Conservation (phyloP, 2,888 invertebrate genomes). For the Linhomoeus sp. region DNA sequence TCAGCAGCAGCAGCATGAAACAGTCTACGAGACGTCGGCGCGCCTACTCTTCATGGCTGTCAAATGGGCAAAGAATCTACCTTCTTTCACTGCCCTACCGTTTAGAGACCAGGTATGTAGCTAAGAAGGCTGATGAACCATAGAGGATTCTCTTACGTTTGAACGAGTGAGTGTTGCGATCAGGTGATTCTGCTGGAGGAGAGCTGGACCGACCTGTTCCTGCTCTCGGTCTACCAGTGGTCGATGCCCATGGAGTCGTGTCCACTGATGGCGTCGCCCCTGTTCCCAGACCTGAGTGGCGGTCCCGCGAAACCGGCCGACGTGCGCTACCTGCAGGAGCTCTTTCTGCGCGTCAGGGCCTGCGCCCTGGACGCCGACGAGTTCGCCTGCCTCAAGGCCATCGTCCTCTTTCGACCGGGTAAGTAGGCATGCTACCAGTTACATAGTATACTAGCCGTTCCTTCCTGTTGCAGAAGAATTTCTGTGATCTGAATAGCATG, state of each 20-base stretch:
- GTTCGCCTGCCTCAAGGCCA: slow-evolving; percentile 92
- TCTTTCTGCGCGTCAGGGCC: slow-evolving; percentile 62
- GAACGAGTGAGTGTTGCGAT: slow-evolving; percentile 6
- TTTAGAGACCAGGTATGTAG: slow-evolving; percentile 70
- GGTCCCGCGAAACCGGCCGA: slow-evolving; percentile 42
- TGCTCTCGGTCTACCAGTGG: slow-evolving; percentile 73
- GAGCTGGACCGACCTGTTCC: slow-evolving; percentile 75
- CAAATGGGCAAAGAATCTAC: slow-evolving; percentile 92
- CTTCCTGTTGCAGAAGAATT: too few relatives aligned
- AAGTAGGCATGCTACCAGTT: slow-evolving; percentile 71
- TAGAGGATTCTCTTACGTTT: too few relatives aligned
- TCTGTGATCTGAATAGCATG: too few relatives aligned
- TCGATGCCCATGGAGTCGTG: slow-evolving; percentile 57
- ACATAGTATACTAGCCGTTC: too few relatives aligned
- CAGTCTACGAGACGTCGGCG: slow-evolving; percentile 85
- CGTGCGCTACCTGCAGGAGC: slow-evolving; percentile 64
- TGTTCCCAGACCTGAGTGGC: slow-evolving; percentile 40
- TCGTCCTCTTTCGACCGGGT: slow-evolving; percentile 87
- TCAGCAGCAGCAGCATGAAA: slow-evolving; percentile 44
- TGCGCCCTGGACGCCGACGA: slow-evolving; percentile 87
- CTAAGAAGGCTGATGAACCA: slow-evolving; percentile 29
- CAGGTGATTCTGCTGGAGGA: slow-evolving; percentile 83
- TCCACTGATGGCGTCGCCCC: slow-evolving; percentile 37
- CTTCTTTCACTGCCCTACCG: slow-evolving; percentile 82
- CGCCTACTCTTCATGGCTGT: slow-evolving; percentile 89